These are phyloP conservation scores for Felis chaus DNA, from an alignment of 2,113 vertebrate genomes.

Conservation along the genomic window DNA sequence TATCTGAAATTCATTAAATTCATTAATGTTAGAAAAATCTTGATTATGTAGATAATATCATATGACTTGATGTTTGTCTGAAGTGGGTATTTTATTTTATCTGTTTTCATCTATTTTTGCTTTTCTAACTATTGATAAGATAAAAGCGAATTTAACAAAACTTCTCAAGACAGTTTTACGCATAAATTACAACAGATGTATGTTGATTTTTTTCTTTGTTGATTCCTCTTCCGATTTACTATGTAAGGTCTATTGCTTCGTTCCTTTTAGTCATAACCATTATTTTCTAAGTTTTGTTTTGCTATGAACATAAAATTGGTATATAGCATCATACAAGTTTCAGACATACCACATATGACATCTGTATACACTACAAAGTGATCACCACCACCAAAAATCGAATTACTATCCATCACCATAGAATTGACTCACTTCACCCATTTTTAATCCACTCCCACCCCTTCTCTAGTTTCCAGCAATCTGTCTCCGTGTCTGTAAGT, in stretches of 20 bases:
- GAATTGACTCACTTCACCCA: background rate
- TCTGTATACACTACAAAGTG: background rate
- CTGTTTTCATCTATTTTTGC: background rate
- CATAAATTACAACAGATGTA: background rate
- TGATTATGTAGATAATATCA: background rate
- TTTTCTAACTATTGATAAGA: background rate
- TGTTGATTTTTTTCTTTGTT: background rate
- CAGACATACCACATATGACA: background rate
- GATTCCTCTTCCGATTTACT: background rate
- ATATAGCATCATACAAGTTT: background rate
- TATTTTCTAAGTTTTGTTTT: background rate
- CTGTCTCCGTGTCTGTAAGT: background rate
- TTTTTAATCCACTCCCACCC: background rate
- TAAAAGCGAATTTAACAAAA: background rate
- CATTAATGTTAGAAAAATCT: background rate
- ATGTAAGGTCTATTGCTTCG: background rate
- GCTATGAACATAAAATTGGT: background rate
- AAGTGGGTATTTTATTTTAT: background rate
- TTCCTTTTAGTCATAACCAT: background rate
- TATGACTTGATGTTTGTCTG: background rate
- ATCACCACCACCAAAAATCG: background rate
- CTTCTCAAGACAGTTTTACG: background rate
- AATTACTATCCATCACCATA: background rate
- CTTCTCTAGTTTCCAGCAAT: background rate
- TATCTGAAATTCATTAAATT: background rate